A percentile compares a stretch with the other conserved stretches of the same genome.
phyloP scores from a whole-genome alignment of 2,797 vertebrate species.

The Poecilia picta region DNA sequence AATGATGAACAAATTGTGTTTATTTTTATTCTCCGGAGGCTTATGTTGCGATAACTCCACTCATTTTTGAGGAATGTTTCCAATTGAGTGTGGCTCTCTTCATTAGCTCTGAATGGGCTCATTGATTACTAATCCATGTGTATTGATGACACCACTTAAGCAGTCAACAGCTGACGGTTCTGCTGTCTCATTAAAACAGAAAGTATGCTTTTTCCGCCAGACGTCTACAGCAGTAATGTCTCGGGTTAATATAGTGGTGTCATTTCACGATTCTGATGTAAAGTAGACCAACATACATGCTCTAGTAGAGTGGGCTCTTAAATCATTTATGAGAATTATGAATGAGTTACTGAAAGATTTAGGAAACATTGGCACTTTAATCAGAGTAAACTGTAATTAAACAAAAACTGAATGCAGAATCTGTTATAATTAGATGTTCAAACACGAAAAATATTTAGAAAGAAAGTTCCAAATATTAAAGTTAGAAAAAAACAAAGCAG shows the following conservation, averaged over 20 bases:
- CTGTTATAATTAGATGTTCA: not conserved
- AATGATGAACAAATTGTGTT: not conserved
- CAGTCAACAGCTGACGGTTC: constrained; percentile 52
- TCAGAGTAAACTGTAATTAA: not conserved
- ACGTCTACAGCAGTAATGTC: constrained; percentile 1
- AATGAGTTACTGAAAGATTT: constrained; percentile 3
- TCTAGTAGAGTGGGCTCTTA: not conserved
- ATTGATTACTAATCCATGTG: constrained; percentile 80
- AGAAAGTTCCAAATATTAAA: not conserved
- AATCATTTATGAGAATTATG: constrained; percentile 8
- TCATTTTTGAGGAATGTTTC: constrained; percentile 35
- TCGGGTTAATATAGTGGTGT: not conserved
- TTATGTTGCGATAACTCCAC: constrained; percentile 29
- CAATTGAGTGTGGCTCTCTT: constrained; percentile 50
- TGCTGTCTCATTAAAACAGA: constrained; percentile 34
- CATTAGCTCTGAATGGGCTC: constrained; percentile 76
- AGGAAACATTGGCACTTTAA: not conserved
- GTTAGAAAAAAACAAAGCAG: not conserved
- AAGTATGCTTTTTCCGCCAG: not conserved
- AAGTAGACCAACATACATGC: not conserved
- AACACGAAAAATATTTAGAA: not conserved
- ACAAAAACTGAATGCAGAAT: not conserved
- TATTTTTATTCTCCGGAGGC: constrained; percentile 7
- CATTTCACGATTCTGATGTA: not conserved
- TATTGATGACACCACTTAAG: constrained; percentile 79